Conservation (phyloP, 1,140 invertebrate species). For the Formica exsecta region DNA sequence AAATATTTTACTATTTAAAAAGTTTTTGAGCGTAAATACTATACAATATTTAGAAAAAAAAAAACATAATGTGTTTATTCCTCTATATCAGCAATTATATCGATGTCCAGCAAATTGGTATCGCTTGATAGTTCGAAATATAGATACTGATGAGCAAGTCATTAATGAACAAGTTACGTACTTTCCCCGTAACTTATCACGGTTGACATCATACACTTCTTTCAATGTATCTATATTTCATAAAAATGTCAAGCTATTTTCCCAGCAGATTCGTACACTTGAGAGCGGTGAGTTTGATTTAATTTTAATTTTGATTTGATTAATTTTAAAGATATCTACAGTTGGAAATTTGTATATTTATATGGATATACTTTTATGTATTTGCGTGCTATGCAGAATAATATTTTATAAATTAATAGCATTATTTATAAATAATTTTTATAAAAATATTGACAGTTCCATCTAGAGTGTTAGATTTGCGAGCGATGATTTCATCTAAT, state of each 20-base stretch:
- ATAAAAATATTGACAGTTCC: constrained; percentile 53
- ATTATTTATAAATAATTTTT: neutral
- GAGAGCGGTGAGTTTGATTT: constrained; percentile 60
- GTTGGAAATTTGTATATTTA: neutral
- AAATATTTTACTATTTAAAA: neutral
- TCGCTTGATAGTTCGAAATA: neutral
- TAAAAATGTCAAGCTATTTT: neutral
- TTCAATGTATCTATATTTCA: constrained; percentile 49
- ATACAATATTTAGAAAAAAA: neutral
- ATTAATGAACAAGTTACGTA: neutral
- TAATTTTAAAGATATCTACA: no score
- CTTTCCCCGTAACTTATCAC: constrained; percentile 21
- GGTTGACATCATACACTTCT: constrained; percentile 17
- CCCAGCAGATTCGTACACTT: constrained; percentile 35
- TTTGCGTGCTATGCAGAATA: neutral
- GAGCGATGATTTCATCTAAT: neutral
- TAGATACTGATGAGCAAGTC: neutral
- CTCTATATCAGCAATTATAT: constrained; percentile 24
- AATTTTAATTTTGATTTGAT: neutral
- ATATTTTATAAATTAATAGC: no score
- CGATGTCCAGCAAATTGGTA: constrained; percentile 67
- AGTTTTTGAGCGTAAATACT: neutral
- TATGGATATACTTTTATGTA: neutral
- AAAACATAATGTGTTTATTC: neutral
- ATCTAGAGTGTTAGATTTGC: constrained; percentile 39